These are phyloP conservation scores for Schizopygopsis pylzovi DNA, from an alignment of 2,797 vertebrate species.

Conservation along the genomic window DNA sequence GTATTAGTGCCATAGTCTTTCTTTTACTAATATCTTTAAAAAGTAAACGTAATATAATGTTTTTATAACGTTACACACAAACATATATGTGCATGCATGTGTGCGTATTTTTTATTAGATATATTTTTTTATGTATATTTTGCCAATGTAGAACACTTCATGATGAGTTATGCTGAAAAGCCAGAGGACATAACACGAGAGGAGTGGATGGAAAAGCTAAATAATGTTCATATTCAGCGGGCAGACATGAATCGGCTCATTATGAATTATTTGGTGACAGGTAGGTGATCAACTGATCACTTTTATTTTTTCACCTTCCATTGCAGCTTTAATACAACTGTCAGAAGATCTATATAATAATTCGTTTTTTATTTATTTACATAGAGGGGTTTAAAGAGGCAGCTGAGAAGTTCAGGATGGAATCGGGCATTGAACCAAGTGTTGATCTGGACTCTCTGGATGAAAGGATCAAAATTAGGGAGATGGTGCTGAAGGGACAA, in stretches of 20 bases:
- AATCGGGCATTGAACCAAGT: conserved; percentile 97
- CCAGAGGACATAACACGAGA: conserved; percentile 96
- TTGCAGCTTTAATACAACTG: neutral
- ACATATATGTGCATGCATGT: neutral
- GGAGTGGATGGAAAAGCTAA: conserved; percentile 99
- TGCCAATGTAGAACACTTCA: conserved; percentile 68
- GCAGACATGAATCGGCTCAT: conserved; percentile 99
- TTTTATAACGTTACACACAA: neutral
- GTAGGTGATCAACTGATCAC: conserved; percentile 67
- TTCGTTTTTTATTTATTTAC: conserved; percentile 5
- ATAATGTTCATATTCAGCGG: conserved; percentile 97
- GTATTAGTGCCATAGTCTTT: neutral
- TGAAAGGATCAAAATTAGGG: conserved; percentile 97
- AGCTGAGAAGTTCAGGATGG: conserved; percentile 97
- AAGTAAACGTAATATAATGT: neutral
- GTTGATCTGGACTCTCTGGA: conserved; percentile 96
- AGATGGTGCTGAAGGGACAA: conserved; percentile 97
- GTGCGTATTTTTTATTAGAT: neutral
- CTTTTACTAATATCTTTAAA: neutral
- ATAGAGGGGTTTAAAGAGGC: conserved; percentile 98
- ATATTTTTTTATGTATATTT: neutral
- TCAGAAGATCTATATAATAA: neutral
- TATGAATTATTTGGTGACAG: conserved; percentile 99
- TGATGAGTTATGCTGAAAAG: conserved; percentile 98
- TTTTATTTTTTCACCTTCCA: neutral